phyloP scores from a whole-genome alignment of 2,113 vertebrate species.

The Tylochromis polylepis region DNA sequence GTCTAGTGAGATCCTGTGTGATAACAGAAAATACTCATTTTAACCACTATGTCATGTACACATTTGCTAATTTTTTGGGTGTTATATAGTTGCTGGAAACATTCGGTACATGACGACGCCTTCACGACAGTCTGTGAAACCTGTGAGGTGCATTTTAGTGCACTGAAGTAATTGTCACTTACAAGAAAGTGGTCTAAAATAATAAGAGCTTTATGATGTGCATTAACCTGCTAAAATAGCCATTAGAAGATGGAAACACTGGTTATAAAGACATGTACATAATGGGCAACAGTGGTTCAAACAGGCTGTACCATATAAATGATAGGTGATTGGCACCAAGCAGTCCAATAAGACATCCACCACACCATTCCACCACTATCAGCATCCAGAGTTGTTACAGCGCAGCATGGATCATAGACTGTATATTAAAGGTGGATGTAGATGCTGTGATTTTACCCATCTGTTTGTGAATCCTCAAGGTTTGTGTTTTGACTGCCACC shows the following conservation, averaged over 20 bases:
- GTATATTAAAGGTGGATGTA: background rate
- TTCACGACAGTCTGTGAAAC: background rate
- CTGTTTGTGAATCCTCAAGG: too few relatives aligned
- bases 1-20: background rate
- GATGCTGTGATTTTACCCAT: background rate
- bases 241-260: accelerated
- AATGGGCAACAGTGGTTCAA: background rate
- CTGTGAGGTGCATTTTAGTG: background rate
- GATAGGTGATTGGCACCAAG: background rate
- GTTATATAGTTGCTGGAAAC: background rate
- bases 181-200: background rate
- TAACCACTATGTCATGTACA: background rate
- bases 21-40: background rate
- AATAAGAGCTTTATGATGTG: background rate
- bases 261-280: background rate
- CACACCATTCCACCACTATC: background rate
- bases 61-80: background rate
- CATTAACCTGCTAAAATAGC: background rate
- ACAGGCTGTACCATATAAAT: background rate
- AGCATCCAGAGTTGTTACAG: background rate
- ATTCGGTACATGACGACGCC: background rate
- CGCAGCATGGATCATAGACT: background rate
- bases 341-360: background rate
- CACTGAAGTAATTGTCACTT: background rate
- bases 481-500: background rate